phyloP scores from a whole-genome alignment of 2,888 invertebrate genomes.

The Chirona hameri region DNA sequence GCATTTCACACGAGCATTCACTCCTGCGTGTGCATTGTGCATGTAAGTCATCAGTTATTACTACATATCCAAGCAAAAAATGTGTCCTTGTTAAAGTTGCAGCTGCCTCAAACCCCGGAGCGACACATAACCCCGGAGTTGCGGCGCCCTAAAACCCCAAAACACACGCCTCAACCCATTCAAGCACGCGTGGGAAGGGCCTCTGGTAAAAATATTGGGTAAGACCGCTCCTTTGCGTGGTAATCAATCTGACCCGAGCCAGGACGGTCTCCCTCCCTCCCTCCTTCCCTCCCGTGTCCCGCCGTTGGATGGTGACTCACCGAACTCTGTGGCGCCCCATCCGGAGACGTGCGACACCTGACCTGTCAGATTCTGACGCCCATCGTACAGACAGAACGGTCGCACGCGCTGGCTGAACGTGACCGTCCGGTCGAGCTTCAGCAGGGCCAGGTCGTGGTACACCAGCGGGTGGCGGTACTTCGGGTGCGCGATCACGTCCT shows the following conservation, averaged over 20 bases:
- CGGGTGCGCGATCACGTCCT: not conserved
- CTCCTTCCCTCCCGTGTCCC: too few relatives aligned
- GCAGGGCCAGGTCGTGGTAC: conserved; percentile 30
- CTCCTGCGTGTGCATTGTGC: too few relatives aligned
- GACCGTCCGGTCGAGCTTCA: not conserved
- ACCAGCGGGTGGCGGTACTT: not conserved
- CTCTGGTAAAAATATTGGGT: not conserved
- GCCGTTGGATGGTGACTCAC: not conserved
- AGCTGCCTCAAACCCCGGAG: too few relatives aligned
- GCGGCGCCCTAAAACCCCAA: too few relatives aligned
- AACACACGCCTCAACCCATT: too few relatives aligned
- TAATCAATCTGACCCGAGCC: not conserved
- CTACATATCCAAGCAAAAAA: too few relatives aligned
- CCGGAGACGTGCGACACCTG: not conserved
- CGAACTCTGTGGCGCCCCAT: conserved; percentile 1
- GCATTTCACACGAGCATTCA: too few relatives aligned
- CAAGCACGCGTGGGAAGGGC: not conserved
- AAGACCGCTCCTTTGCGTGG: not conserved
- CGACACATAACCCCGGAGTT: too few relatives aligned
- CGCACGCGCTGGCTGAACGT: not conserved
- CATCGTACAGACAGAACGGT: not conserved
- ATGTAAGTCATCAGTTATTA: too few relatives aligned
- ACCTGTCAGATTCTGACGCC: not conserved
- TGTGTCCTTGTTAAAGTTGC: too few relatives aligned
- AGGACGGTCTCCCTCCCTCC: not conserved